phyloP scores from a whole-genome alignment of 2,113 vertebrate species.

The Eira barbara region DNA sequence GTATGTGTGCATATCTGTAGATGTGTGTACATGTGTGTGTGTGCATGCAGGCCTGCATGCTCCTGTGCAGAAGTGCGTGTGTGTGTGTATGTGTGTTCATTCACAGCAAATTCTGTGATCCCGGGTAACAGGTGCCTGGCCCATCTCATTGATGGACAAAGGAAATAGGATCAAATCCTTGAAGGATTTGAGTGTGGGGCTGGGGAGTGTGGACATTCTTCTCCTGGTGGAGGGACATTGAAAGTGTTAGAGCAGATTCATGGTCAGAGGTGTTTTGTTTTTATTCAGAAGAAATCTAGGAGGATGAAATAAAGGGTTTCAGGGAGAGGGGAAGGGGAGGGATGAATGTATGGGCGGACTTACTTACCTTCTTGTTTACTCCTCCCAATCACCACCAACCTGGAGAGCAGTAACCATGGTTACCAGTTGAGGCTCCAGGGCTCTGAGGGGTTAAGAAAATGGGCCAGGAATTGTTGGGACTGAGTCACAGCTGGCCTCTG shows the following conservation, averaged over 20 bases:
- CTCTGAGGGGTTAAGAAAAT: not conserved
- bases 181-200: not conserved
- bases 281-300: not conserved
- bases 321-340: not conserved
- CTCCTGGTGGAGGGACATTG: not conserved
- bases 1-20: fast-evolving
- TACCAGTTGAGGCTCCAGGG: not conserved
- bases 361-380: not conserved
- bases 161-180: not conserved
- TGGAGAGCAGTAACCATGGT: not conserved
- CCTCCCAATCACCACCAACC: not conserved
- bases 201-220: not conserved
- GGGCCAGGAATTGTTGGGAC: not conserved
- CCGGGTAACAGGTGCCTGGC: too few species aligned
- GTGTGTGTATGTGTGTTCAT: not conserved
- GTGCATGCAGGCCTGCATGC: too few species aligned
- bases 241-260: not conserved
- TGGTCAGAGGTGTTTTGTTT: not conserved
- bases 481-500: not conserved
- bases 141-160: not conserved
- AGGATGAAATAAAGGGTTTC: not conserved
- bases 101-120: not conserved
- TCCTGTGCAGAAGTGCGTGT: fast-evolving
- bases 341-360: too few species aligned
- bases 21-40: fast-evolving